phyloP scores from a whole-genome alignment of 37 sponge, comb jelly and placozoan genomes.

The Petrosia ficiformis region DNA sequence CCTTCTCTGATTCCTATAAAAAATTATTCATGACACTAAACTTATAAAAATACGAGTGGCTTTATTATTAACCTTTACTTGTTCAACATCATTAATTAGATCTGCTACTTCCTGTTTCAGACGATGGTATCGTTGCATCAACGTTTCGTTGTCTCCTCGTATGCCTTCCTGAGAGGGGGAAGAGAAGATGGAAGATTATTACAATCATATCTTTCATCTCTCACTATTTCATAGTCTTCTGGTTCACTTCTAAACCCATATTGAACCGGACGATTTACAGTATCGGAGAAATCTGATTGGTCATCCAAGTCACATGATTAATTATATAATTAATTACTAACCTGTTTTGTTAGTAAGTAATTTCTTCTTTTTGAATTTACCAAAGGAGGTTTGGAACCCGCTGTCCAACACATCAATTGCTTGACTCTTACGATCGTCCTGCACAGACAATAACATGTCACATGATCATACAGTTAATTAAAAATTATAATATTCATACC shows the following conservation, averaged over 20 bases:
- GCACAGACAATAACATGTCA: background rate
- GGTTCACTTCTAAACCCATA: constrained; percentile 47
- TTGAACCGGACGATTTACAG: constrained; percentile 16
- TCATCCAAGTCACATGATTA: background rate
- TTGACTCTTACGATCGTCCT: constrained; percentile 55
- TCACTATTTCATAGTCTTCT: constrained; percentile 26
- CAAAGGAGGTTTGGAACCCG: constrained; percentile 27
- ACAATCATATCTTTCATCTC: background rate
- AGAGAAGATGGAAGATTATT: background rate
- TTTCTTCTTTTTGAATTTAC: constrained; percentile 42
- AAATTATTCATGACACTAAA: background rate
- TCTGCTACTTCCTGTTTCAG: constrained; percentile 69
- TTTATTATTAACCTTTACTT: constrained; percentile 11
- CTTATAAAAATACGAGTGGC: background rate
- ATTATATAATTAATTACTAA: background rate
- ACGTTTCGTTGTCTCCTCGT: constrained; percentile 34
- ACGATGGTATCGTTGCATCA: constrained; percentile 54
- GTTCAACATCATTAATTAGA: constrained; percentile 44
- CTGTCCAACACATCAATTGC: constrained; percentile 21
- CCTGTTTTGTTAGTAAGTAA: constrained; percentile 25
- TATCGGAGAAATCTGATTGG: constrained; percentile 51
- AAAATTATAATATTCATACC: constrained; percentile 12
- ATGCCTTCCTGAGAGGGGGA: background rate
- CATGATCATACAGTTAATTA: background rate
- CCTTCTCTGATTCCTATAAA: constrained; percentile 24